Conservation (phyloP, 1,140 invertebrate species). For the Hyles euphorbiae region DNA sequence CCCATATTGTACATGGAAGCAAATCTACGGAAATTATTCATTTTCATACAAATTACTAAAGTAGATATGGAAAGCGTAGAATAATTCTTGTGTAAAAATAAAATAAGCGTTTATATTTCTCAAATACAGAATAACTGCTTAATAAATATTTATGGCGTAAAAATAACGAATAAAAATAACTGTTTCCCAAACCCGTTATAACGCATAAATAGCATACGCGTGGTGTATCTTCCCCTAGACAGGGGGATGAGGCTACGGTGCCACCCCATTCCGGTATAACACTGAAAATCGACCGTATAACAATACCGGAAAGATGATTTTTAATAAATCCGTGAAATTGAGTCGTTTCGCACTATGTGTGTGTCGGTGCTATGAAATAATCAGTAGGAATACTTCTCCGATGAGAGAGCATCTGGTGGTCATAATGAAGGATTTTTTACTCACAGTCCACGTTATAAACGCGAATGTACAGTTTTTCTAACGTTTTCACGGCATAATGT, state of each 20-base stretch:
- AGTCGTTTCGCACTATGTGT: conserved; percentile 57
- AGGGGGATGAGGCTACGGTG: conserved; percentile 26
- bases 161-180: conserved; percentile 2
- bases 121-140: too few relatives aligned
- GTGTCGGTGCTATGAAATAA: conserved; percentile 51
- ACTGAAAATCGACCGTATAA: conserved; percentile 30
- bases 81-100: too few relatives aligned
- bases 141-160: too few relatives aligned
- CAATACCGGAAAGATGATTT: conserved; percentile 19
- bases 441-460: not conserved
- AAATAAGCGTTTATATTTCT: too few relatives aligned
- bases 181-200: conserved; percentile 4
- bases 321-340: conserved; percentile 28
- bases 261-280: conserved; percentile 19
- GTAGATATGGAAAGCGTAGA: too few relatives aligned
- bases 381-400: conserved; percentile 41
- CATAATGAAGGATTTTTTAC: conserved; percentile 3
- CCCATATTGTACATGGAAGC: too few relatives aligned
- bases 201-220: not conserved
- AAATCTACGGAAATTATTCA: too few relatives aligned
- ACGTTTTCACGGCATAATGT: not conserved
- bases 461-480: conserved; percentile 1
- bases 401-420: conserved; percentile 1
- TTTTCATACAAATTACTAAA: too few relatives aligned
- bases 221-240: conserved; percentile 12